Evolutionary conservation across 2,888 invertebrate species (phyloP).

Genomic region (Nineta flava): DNA sequence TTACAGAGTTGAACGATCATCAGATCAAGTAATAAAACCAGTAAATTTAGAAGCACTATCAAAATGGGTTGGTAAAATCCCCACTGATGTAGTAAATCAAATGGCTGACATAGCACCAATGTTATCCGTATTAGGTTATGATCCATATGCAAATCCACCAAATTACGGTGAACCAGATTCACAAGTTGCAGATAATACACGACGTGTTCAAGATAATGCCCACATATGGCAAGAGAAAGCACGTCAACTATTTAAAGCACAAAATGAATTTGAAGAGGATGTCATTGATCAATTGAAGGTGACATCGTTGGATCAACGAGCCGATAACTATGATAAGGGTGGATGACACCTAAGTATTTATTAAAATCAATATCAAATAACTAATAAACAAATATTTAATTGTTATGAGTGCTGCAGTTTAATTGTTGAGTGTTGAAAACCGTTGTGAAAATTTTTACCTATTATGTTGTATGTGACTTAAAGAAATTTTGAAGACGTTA

Average conservation of each 20-base stretch:
- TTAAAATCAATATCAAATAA: neutral
- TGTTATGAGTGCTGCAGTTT: too few species aligned
- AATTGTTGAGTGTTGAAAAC: too few species aligned
- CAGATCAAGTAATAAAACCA: conserved; percentile 97
- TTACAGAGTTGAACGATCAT: conserved; percentile 85
- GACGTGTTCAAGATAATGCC: conserved; percentile 27
- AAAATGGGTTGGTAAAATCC: conserved; percentile 83
- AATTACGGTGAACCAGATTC: conserved; percentile 77
- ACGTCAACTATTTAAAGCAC: conserved; percentile 24
- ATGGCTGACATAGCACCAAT: conserved; percentile 91
- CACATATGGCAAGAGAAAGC: conserved; percentile 27
- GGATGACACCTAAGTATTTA: neutral
- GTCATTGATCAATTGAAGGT: conserved; percentile 5
- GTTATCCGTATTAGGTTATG: conserved; percentile 83
- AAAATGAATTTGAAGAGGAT: conserved; percentile 3
- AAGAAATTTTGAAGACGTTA: too few species aligned
- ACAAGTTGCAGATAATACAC: conserved; percentile 51
- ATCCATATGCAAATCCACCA: conserved; percentile 92
- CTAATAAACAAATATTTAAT: too few species aligned
- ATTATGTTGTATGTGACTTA: too few species aligned
- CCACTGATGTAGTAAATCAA: conserved; percentile 79
- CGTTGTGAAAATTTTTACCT: too few species aligned
- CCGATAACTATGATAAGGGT: neutral
- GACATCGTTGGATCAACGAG: neutral
- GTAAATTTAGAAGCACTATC: conserved; percentile 90